Base-by-base conservation (phyloP, 2,888 invertebrate species). In the Marasmarcha lunaedactyla region DNA sequence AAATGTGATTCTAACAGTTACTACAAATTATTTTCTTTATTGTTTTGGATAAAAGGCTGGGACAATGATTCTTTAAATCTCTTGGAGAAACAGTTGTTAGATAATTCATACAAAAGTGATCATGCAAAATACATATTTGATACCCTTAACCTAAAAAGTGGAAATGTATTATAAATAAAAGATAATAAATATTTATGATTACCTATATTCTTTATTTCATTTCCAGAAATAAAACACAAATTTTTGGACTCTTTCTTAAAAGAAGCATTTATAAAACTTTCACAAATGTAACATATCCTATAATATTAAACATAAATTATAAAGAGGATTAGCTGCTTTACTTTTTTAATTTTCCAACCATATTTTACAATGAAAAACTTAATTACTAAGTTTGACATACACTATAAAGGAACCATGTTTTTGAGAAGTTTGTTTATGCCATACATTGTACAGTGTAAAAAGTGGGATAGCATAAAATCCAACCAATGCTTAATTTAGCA, bases 31-130 rank as follows among this genome's bases (percentile, higher is more conserved):
- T 74, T 84, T 45, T 85, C 87, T 42, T 52, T 88, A 27, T 63
- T 87, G 35, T 85, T 83, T 50, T 86, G 87, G 77, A 69, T 86
- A 13, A 71, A 63, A 50, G 48, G 49, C 20, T 84, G 83, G 79
- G 77, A 83, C 49, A 54, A 47, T 10, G 62, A 67, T n/a, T 70
- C 73, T 7, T 57, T 84, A 36, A 71, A 78, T 57, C 48, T 72
- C 42, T 54, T 84, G 42, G 73, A 78, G 49, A 63, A 62, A 2
- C 84, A 84, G 46, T 48, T 84, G 27, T 45, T 69, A 12, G 50
- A 70, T 35, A 59, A 61, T 54, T 54, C 48, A 2, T 83, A 78
- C 41, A 61, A 59, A 44, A 51, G 49, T 44, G 71, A 79, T 49
- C 58, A 69, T 59, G 66, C 66, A 0, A 71, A 63, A 45, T 84